Evolutionary conservation across 2,113 vertebrate genomes (phyloP).

Genomic region (Stigmatopora argus): DNA sequence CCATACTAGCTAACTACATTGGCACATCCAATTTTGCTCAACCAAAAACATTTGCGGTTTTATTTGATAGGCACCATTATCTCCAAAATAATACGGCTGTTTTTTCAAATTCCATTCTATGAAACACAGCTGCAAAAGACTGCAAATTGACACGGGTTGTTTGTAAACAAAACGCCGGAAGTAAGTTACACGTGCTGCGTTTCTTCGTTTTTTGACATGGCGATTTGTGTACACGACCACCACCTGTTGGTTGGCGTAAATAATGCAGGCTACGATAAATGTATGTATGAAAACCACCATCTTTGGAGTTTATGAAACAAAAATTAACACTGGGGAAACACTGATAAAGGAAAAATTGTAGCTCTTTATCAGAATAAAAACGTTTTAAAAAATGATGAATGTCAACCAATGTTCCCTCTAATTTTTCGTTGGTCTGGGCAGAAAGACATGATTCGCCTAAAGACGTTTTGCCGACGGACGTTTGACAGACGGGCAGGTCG

Average conservation of each 20-base stretch:
- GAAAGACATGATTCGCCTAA: no score
- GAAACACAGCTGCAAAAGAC: background rate
- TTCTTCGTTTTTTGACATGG: background rate
- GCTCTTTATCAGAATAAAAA: no score
- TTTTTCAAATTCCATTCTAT: constrained; percentile 45
- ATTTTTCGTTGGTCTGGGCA: no score
- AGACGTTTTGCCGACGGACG: no score
- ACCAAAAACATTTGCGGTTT: background rate
- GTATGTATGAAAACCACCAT: background rate
- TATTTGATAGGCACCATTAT: constrained; percentile 60
- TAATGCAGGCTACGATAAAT: background rate
- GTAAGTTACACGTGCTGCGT: background rate
- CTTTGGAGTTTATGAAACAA: no score
- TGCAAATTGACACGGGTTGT: background rate
- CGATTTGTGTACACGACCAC: background rate
- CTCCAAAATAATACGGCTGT: constrained; percentile 63
- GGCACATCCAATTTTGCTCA: background rate
- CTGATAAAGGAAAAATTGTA: no score
- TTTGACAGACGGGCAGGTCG: no score
- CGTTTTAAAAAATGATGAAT: no score
- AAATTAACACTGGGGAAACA: no score
- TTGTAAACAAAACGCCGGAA: constrained; percentile 32
- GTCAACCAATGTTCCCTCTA: no score
- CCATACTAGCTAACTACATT: background rate
- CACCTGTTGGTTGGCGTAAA: background rate